Base-by-base conservation (phyloP, 2,797 vertebrate genomes). In the Lateolabrax maculatus region DNA sequence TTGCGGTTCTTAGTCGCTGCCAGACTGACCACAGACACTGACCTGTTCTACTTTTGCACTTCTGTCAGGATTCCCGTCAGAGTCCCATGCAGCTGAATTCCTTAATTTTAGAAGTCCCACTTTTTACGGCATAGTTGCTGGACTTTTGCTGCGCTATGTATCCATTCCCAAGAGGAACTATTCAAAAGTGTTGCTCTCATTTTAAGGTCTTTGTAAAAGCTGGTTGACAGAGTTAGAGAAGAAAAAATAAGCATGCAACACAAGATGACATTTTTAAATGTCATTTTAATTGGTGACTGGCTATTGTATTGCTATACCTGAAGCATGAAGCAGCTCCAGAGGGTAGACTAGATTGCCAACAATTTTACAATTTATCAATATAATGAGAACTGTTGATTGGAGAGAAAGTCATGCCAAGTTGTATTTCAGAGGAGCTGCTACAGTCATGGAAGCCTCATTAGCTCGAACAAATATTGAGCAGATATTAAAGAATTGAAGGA, bases 31-130 rank as follows among this genome's bases (percentile, higher is more conserved):
- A 78, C 55, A 80, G 65, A 73, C 69, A 49, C 71, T 73, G 81
- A 77, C 78, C 81, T 66, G 77, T 61, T 84, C 82, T 85, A 82
- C 66, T 81, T 90, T 65, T 78, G 29, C 75, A 25, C 63, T 71
- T 77, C 75, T 79, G n/a, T 83, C 70, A 76, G 67, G 56, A 66
- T 43, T 57, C n/a, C n/a, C n/a, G n/a, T n/a, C n/a, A n/a, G n/a
- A 72, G 62, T 62, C 53, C 10, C 41, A 69, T 67, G 57, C 73
- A 85, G 25, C 67, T 62, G 57, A 79, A 78, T 57, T 62, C 49
- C 53, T 81, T 43, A 57, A 77, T 81, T 74, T 83, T 25, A 83
- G 29, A 81, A 85, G 68, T 79, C 77, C 71, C 52, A 84, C 66
- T 80, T 88, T 88, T 70, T 31, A 39, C 41, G 39, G 48, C 29